phyloP scores from a whole-genome alignment of 2,113 vertebrate genomes.

The Heterotilapia buettikoferi region DNA sequence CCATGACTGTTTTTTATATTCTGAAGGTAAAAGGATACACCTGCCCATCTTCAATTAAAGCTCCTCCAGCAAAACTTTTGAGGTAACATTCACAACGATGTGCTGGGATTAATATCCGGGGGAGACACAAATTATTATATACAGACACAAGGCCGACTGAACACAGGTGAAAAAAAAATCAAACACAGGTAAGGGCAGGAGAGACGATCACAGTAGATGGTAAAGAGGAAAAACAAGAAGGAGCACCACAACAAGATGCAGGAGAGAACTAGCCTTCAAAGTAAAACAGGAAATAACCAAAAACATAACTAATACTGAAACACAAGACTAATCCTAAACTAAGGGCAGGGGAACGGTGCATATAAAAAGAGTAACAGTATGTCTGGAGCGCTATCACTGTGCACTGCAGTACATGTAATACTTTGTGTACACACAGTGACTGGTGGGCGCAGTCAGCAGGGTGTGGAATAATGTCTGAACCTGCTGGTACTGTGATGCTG shows the following conservation, averaged over 20 bases:
- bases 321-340: neutral
- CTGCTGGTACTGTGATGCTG: neutral
- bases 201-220: no score
- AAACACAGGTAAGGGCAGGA: no score
- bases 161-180: no score
- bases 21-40: rapidly evolving
- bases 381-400: neutral
- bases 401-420: neutral
- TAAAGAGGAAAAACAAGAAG: no score
- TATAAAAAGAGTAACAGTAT: neutral
- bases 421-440: neutral
- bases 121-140: no score
- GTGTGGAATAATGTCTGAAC: neutral
- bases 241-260: neutral
- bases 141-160: no score
- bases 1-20: neutral
- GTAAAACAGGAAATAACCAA: neutral
- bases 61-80: no score
- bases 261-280: neutral
- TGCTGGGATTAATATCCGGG: no score
- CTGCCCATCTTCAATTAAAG: neutral
- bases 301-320: neutral
- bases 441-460: rapidly evolving
- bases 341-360: neutral
- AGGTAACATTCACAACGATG: no score